These are phyloP conservation scores for Linyphia triangularis DNA, from an alignment of 2,888 invertebrate species.

Conservation along the genomic window DNA sequence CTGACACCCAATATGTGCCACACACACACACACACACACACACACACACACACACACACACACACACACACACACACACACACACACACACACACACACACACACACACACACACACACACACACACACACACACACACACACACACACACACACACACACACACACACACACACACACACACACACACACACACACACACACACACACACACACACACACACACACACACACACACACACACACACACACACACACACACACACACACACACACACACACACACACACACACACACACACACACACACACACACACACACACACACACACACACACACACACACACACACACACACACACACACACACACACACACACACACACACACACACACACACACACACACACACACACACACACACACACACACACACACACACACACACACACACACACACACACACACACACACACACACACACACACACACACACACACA, in stretches of 20 bases:
- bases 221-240: constrained; percentile 36
- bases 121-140: constrained; percentile 38
- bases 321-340: background rate
- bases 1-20: background rate
- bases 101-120: constrained; percentile 38
- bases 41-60: constrained; percentile 38
- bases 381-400: too few relatives aligned
- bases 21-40: constrained; percentile 17
- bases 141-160: constrained; percentile 38
- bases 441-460: constrained; percentile 9
- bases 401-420: constrained; percentile 1
- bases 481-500: constrained; percentile 9
- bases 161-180: constrained; percentile 38
- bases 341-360: background rate
- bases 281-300: constrained; percentile 27
- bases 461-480: constrained; percentile 9
- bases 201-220: constrained; percentile 36
- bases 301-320: constrained; percentile 17
- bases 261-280: constrained; percentile 16
- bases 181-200: constrained; percentile 38
- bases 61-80: constrained; percentile 38
- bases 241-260: constrained; percentile 26
- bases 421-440: constrained; percentile 9
- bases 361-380: too few relatives aligned
- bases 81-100: constrained; percentile 36